phyloP scores from a whole-genome alignment of 2,113 vertebrate species.

The Ornithorhynchus anatinus region DNA sequence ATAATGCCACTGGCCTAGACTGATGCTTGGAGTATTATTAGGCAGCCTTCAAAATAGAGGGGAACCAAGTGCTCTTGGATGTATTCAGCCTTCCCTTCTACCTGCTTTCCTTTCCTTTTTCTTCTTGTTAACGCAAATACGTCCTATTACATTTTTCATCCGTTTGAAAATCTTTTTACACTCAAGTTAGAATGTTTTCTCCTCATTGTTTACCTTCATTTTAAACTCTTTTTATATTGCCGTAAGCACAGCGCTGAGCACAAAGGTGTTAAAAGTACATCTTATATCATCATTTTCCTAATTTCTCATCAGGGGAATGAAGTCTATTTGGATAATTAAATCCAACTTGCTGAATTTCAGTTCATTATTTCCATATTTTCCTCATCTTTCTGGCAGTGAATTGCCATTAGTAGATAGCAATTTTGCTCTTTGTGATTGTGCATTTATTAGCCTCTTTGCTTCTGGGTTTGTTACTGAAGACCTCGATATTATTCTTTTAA shows the following conservation, averaged over 20 bases:
- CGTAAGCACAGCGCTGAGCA: too few relatives aligned
- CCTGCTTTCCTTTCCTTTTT: neutral
- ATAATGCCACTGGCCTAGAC: too few relatives aligned
- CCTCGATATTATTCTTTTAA: conserved; percentile 28
- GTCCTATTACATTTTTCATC: neutral
- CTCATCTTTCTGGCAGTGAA: neutral
- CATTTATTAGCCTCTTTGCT: conserved; percentile 28
- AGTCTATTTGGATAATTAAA: neutral
- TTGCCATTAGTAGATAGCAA: neutral
- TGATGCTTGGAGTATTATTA: too few relatives aligned
- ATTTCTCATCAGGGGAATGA: neutral
- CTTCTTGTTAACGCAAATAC: too few relatives aligned
- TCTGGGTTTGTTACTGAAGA: conserved; percentile 9
- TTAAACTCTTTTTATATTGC: too few relatives aligned
- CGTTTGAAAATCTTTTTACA: conserved; percentile 11
- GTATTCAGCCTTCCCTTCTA: neutral
- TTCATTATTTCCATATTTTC: conserved; percentile 10
- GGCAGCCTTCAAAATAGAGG: too few relatives aligned
- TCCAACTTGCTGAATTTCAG: conserved; percentile 1
- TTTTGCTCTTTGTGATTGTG: neutral
- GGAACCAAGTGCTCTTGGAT: neutral
- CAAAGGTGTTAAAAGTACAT: neutral
- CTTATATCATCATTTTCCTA: conserved; percentile 10
- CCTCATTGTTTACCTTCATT: neutral
- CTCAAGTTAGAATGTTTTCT: neutral